A percentile compares a stretch with the other conserved stretches of the same genome.
Evolutionary conservation across 2,113 vertebrate genomes (phyloP).

Genomic region (Cettia cetti): DNA sequence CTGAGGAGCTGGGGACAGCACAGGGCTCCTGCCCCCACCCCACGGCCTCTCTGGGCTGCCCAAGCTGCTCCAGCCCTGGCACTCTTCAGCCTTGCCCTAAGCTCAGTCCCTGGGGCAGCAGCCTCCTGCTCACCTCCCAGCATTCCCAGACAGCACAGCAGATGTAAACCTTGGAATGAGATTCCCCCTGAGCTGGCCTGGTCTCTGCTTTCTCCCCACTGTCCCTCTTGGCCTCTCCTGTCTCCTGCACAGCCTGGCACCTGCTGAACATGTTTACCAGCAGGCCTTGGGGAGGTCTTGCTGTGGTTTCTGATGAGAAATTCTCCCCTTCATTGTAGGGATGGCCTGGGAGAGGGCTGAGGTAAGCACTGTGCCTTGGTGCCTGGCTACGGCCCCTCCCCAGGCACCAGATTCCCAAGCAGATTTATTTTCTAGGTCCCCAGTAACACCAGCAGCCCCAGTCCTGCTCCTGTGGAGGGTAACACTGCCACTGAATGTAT

Average conservation of each 20-base stretch:
- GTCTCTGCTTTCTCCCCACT: background rate
- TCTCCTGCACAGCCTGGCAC: background rate
- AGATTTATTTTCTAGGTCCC: background rate
- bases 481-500: background rate
- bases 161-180: background rate
- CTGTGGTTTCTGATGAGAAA: background rate
- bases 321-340: background rate
- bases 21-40: background rate
- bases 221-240: background rate
- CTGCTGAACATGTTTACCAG: background rate
- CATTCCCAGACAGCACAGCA: background rate
- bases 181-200: background rate
- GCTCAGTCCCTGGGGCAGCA: background rate
- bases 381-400: background rate
- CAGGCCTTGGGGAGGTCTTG: background rate
- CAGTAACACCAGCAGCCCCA: background rate
- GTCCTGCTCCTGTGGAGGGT: background rate
- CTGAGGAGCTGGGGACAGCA: background rate
- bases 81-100: background rate
- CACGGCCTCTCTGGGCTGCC: fast-evolving
- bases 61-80: background rate
- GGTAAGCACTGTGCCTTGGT: background rate
- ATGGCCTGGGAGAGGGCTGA: background rate
- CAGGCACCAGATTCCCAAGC: background rate
- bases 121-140: background rate